phyloP scores from a whole-genome alignment of 2,888 invertebrate species.

The Spatulosminthurus flaviceps region DNA sequence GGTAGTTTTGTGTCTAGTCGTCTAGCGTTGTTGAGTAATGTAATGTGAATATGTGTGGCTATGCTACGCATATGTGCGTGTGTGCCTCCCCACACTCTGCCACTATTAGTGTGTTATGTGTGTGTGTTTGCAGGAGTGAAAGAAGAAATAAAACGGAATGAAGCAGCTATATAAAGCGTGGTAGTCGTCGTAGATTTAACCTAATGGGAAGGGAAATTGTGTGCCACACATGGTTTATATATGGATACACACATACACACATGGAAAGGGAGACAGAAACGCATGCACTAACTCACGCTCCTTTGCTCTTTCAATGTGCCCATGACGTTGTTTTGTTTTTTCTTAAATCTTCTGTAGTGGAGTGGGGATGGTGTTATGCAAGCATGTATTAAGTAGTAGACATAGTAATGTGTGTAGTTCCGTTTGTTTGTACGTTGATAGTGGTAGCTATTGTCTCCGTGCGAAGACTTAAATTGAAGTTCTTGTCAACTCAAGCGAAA shows the following conservation, averaged over 20 bases:
- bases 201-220: constrained; percentile 28
- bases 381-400: background rate
- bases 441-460: background rate
- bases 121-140: constrained; percentile 21
- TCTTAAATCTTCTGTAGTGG: background rate
- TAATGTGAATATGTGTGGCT: no score
- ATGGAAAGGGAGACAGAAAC: background rate
- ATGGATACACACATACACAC: background rate
- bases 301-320: constrained; percentile 19
- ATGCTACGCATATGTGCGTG: background rate
- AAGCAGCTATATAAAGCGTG: constrained; percentile 26
- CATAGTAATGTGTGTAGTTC: background rate
- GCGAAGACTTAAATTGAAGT: constrained; percentile 20
- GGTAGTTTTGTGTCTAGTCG: no score
- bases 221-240: constrained; percentile 35
- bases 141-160: constrained; percentile 28
- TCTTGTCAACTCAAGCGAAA: constrained; percentile 33
- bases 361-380: background rate
- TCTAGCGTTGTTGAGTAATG: no score
- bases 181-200: constrained; percentile 26
- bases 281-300: background rate
- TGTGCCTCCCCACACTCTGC: background rate
- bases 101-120: background rate
- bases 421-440: background rate
- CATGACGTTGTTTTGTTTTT: background rate